Percentiles rank a stretch among this genome's conserved stretches.
These are phyloP conservation scores for Salvelinus alpinus DNA, from an alignment of 2,113 vertebrate genomes.

Conservation along the genomic window DNA sequence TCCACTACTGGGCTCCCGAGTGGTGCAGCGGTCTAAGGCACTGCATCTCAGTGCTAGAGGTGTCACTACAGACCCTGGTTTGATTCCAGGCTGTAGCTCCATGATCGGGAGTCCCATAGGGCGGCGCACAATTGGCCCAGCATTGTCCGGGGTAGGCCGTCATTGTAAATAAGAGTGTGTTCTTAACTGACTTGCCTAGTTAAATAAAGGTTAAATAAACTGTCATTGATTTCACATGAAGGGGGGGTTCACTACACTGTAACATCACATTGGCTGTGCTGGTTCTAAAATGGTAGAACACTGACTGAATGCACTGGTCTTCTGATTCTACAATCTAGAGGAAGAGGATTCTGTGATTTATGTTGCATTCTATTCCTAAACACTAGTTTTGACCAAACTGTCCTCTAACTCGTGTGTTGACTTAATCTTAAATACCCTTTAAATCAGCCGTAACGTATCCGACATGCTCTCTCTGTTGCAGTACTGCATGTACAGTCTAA, in stretches of 20 bases:
- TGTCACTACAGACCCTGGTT: no score
- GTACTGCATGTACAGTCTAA: slow-evolving; percentile 2
- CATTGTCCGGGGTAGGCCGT: no score
- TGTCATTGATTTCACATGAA: neutral
- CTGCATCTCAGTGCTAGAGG: no score
- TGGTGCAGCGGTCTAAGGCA: no score
- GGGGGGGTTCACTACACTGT: neutral
- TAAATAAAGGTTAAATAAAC: no score
- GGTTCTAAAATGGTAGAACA: neutral
- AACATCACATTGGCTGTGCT: neutral
- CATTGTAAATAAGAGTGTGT: no score
- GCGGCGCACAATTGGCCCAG: no score
- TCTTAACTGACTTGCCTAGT: no score
- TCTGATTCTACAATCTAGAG: neutral
- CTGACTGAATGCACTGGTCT: neutral
- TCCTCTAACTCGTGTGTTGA: neutral
- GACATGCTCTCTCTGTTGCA: neutral
- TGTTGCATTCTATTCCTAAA: neutral
- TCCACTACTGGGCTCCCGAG: neutral
- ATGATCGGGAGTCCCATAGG: no score
- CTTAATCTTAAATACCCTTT: neutral
- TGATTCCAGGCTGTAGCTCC: no score
- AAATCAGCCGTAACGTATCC: neutral
- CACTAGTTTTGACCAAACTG: neutral
- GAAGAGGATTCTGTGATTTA: neutral